These are phyloP conservation scores for Gallinago undulata DNA, from an alignment of 2,113 vertebrate genomes.

Conservation along the genomic window DNA sequence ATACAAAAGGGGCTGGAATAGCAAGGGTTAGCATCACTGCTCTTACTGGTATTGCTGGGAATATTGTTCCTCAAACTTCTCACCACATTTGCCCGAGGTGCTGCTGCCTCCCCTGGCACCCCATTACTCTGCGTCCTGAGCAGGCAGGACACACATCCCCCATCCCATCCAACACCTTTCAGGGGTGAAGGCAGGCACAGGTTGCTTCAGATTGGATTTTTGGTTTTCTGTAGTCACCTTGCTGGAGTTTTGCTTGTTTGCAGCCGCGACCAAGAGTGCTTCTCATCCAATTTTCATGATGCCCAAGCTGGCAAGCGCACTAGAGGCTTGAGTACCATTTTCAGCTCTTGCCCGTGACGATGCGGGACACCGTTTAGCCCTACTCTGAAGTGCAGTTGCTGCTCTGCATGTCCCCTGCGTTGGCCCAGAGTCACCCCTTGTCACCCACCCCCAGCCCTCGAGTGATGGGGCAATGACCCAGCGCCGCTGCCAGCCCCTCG, in stretches of 20 bases:
- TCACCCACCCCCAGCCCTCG: not conserved
- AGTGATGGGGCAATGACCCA: not conserved
- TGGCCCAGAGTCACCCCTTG: not conserved
- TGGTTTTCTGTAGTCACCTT: not conserved
- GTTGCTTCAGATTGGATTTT: not conserved
- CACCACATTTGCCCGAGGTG: too few species aligned
- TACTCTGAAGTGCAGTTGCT: not conserved
- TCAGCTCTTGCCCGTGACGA: accelerated
- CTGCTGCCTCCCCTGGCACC: accelerated
- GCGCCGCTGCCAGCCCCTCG: not conserved
- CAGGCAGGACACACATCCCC: too few species aligned
- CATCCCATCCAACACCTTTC: not conserved
- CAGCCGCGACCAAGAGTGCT: not conserved
- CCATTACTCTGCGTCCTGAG: accelerated
- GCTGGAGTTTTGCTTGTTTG: not conserved
- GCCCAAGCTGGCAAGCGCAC: not conserved
- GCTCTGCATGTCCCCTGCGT: too few species aligned
- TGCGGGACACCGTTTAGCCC: not conserved
- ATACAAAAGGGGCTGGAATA: not conserved
- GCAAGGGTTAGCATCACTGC: too few species aligned
- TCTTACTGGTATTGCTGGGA: not conserved
- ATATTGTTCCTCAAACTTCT: too few species aligned
- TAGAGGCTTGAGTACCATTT: not conserved
- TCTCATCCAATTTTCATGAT: not conserved
- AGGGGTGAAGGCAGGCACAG: accelerated